Evolutionary conservation across 1,140 invertebrate genomes (phyloP).

Genomic region (Globodera ellingtonae): DNA sequence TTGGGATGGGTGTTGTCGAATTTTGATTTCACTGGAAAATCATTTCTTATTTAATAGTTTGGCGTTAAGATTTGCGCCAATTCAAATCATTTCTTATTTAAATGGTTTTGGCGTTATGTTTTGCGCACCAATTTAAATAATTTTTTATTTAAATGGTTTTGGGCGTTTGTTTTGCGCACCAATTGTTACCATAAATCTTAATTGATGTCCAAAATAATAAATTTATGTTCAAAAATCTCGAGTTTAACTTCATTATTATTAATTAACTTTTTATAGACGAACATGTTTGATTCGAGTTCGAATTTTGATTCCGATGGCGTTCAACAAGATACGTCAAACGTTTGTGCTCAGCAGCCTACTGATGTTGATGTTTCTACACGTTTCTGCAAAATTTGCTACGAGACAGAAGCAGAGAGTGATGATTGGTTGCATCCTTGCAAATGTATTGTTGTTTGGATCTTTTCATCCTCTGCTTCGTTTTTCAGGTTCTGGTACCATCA

Average conservation of each 20-base stretch:
- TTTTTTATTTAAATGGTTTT: no score
- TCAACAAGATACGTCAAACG: background rate
- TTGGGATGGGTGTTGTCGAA: no score
- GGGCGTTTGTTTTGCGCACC: no score
- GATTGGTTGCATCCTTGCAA: conserved; percentile 27
- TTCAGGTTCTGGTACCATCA: conserved; percentile 28
- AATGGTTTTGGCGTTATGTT: no score
- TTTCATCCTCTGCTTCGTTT: background rate
- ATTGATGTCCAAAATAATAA: background rate
- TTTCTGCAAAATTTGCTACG: conserved; percentile 21
- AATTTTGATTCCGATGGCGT: background rate
- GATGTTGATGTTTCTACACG: background rate
- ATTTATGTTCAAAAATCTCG: background rate
- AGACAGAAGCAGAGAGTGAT: background rate
- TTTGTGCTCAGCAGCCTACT: background rate
- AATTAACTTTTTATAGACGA: background rate
- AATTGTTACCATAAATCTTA: no score
- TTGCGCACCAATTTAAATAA: no score
- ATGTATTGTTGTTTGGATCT: conserved; percentile 10
- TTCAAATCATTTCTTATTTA: no score
- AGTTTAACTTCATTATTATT: background rate
- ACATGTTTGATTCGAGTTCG: background rate
- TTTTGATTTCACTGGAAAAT: no score
- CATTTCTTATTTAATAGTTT: no score
- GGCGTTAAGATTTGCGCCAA: no score